Conservation (phyloP, 2,113 vertebrate genomes). For the Sinocyclocheilus anophthalmus region DNA sequence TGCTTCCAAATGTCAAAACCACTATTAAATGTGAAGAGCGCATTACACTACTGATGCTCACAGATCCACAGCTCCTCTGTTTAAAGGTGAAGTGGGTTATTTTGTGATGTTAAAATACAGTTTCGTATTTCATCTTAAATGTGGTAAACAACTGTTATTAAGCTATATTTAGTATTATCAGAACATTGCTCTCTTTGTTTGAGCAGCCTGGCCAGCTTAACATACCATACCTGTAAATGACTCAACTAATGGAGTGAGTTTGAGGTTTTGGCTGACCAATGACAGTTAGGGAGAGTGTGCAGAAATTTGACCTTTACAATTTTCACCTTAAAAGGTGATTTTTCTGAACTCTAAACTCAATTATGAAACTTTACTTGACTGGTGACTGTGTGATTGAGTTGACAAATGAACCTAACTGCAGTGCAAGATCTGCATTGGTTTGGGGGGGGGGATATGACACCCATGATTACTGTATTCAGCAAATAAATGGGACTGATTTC, state of each 20-base stretch:
- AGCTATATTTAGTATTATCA: background rate
- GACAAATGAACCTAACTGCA: too few species aligned
- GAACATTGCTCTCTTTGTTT: background rate
- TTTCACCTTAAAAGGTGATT: too few species aligned
- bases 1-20: slow-evolving; percentile 54
- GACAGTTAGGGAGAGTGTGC: background rate
- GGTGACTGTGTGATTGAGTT: too few species aligned
- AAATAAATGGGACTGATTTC: too few species aligned
- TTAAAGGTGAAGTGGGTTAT: slow-evolving; percentile 14
- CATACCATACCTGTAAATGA: too few species aligned
- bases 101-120: background rate
- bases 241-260: background rate
- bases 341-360: too few species aligned
- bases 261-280: background rate
- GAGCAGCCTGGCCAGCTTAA: background rate
- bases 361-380: too few species aligned
- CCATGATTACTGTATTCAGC: too few species aligned
- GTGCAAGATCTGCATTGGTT: too few species aligned
- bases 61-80: background rate
- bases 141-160: background rate
- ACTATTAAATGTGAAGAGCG: slow-evolving; percentile 15
- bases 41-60: slow-evolving; percentile 18
- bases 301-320: background rate
- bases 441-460: too few species aligned
- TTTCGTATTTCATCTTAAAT: background rate